Evolutionary conservation across 2,888 invertebrate species (phyloP), one percentile per base, ranked within the genome.

Genomic region (Ganaspis brasiliensis): DNA sequence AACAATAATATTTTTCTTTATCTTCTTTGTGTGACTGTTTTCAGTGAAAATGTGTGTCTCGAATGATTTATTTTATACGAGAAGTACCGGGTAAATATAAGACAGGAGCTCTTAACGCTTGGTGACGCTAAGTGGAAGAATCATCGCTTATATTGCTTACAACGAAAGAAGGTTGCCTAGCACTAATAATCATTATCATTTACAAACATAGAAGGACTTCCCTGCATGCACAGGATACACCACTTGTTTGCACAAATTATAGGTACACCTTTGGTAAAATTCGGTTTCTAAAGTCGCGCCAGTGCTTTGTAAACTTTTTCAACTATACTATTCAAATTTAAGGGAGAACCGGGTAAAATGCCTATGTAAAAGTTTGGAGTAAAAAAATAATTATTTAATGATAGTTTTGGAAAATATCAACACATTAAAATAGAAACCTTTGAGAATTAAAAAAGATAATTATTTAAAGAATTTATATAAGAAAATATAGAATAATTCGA

Each of bases 51-150:
- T 45, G 40, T 63, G 19, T 37, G 37, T 40, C 61, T 40, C 61
- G 16, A 10, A 40, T 37, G 14, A 63, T 63, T n/a, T 63, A 63
- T 63, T 63, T n/a, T 63, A 63, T 63, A 56, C 21, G 37, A 70
- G 52, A 75, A 75, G 74, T 72, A 61, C 55, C 76, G 72, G 61
- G 74, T 77, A 88, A 88, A 86, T 83, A 87, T 79, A 85, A 88
- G 87, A 89, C 89, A 83, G 89, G 84, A 89, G 89, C 89, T 87
- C 87, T 87, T 85, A 82, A 82, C 86, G 82, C 82, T 78, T 80
- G 75, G 75, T 81, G 77, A 82, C 78, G 88, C 84, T 89, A 89
- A 89, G 87, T 88, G 87, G 83, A 86, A 87, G 87, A 88, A 88
- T 87, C 87, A 88, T 86, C 87, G 84, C 82, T 67, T 67, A 63